Percentiles rank a stretch among this genome's conserved stretches.
These are phyloP conservation scores for Hybos culiciformis DNA, from an alignment of 2,888 invertebrate genomes.

Conservation along the genomic window DNA sequence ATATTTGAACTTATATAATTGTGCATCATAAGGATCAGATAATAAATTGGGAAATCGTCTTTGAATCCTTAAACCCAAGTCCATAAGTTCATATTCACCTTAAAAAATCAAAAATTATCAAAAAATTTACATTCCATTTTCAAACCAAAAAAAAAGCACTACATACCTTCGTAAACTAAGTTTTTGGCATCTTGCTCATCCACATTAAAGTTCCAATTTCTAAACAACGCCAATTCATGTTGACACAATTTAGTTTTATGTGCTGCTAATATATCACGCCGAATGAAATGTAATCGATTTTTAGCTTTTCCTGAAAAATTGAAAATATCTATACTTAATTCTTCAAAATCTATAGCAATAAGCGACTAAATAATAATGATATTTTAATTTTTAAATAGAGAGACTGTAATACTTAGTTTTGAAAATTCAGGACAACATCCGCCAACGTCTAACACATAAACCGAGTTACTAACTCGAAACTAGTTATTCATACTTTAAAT, in stretches of 20 bases:
- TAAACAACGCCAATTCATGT: constrained; percentile 32
- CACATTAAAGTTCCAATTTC: constrained; percentile 45
- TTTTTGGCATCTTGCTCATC: constrained; percentile 42
- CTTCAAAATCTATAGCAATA: too few relatives aligned
- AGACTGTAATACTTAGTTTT: too few relatives aligned
- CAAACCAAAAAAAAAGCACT: too few relatives aligned
- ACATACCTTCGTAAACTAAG: constrained; percentile 54
- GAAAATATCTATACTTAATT: constrained; percentile 20
- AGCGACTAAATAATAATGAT: too few relatives aligned
- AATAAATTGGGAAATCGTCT: constrained; percentile 53
- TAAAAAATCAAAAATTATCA: too few relatives aligned
- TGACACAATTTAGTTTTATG: constrained; percentile 39
- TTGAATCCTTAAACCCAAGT: constrained; percentile 59
- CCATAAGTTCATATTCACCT: constrained; percentile 62
- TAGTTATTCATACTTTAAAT: too few relatives aligned
- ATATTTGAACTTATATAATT: constrained; percentile 49
- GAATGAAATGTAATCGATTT: constrained; percentile 39
- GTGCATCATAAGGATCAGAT: constrained; percentile 41
- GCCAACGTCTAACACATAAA: too few relatives aligned
- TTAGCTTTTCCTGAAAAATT: constrained; percentile 36
- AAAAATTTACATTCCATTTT: too few relatives aligned
- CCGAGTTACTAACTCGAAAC: too few relatives aligned
- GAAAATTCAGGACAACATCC: too few relatives aligned
- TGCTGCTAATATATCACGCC: constrained; percentile 41
- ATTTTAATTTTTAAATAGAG: too few relatives aligned